phyloP scores from a whole-genome alignment of 1,140 invertebrate species.

The Andricus grossulariae region DNA sequence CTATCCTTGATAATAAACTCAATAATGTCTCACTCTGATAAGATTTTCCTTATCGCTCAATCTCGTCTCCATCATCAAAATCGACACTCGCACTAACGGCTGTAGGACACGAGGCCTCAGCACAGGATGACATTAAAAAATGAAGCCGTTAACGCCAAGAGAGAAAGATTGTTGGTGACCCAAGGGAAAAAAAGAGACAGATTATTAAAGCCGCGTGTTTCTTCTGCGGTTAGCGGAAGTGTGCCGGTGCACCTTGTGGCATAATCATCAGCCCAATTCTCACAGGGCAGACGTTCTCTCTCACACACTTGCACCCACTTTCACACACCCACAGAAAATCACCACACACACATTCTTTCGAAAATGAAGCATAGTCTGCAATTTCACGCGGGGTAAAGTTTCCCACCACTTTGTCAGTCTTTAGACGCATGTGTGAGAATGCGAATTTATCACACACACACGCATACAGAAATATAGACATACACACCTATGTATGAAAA shows the following conservation, averaged over 20 bases:
- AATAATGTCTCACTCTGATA: conserved; percentile 11
- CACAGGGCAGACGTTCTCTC: conserved; percentile 27
- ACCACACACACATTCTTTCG: neutral
- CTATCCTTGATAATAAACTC: neutral
- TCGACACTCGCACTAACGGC: conserved; percentile 1
- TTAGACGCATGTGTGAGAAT: neutral
- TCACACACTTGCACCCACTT: conserved; percentile 6
- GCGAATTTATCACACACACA: neutral
- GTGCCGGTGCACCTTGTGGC: conserved; percentile 32
- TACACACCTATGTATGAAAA: neutral
- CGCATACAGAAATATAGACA: neutral
- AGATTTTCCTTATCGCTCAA: neutral
- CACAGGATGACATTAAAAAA: conserved; percentile 34
- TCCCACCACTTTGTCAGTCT: neutral
- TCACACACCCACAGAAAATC: neutral
- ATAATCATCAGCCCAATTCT: conserved; percentile 35
- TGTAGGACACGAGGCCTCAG: conserved; percentile 1
- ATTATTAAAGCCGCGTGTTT: conserved; percentile 31
- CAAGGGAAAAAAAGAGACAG: neutral
- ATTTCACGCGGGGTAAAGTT: neutral
- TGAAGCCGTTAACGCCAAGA: conserved; percentile 39
- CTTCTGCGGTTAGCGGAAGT: conserved; percentile 28
- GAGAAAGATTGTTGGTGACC: conserved; percentile 11
- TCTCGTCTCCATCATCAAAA: conserved; percentile 6
- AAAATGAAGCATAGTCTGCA: neutral